Evolutionary conservation across 2,797 vertebrate species (phyloP).

Genomic region (Parauchenoglanis punctatus): DNA sequence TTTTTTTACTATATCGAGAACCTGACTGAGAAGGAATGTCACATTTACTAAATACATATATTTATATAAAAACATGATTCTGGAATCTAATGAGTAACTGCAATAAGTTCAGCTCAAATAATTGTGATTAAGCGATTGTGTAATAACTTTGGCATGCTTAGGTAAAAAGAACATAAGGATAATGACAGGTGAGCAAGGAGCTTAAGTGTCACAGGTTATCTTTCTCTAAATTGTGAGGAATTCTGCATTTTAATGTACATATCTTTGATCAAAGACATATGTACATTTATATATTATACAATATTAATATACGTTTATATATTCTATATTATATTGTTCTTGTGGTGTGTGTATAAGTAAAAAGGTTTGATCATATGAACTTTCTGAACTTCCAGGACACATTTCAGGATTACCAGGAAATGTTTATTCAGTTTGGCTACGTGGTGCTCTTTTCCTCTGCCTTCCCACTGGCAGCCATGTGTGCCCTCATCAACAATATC

Average conservation of each 20-base stretch:
- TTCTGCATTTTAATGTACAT: neutral
- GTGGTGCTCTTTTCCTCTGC: conserved; percentile 97
- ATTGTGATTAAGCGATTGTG: neutral
- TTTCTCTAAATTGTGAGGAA: neutral
- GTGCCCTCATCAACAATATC: conserved; percentile 94
- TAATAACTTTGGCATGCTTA: neutral
- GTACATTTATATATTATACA: neutral
- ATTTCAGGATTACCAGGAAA: conserved; percentile 97
- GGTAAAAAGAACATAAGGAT: neutral
- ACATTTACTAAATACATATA: neutral
- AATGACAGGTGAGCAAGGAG: neutral
- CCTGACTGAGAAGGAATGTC: neutral
- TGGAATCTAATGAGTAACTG: neutral
- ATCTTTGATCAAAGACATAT: neutral
- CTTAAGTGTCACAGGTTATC: neutral
- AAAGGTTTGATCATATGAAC: neutral
- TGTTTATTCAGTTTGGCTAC: conserved; percentile 98
- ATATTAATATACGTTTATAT: neutral
- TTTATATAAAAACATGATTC: conserved; percentile 3
- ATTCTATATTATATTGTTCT: neutral
- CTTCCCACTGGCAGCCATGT: conserved; percentile 93
- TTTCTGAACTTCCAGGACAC: conserved; percentile 80
- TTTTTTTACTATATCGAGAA: neutral
- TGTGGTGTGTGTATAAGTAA: neutral
- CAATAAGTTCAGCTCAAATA: neutral